phyloP scores from a whole-genome alignment of 2,888 invertebrate genomes.

The Alcis repandata region DNA sequence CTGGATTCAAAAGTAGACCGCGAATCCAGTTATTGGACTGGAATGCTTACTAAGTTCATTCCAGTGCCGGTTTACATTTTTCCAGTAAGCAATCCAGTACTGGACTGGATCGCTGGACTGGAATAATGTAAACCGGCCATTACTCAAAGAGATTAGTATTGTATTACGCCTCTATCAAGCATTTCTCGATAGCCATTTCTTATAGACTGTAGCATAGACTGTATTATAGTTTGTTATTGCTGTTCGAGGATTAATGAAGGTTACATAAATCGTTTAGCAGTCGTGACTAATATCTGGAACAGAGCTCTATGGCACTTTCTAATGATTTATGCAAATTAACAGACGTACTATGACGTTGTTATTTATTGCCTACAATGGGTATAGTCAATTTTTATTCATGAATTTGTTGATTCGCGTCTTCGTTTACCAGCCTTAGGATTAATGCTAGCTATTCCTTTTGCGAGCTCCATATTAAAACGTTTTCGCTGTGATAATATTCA shows the following conservation, averaged over 20 bases:
- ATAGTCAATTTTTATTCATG: conserved; percentile 9
- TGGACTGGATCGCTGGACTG: too few species aligned
- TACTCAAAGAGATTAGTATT: not conserved
- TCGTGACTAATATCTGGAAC: conserved; percentile 50
- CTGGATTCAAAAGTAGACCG: too few species aligned
- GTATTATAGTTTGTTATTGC: not conserved
- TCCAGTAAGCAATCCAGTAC: too few species aligned
- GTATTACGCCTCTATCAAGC: not conserved
- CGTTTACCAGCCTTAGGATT: not conserved
- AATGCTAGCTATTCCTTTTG: not conserved
- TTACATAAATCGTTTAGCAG: conserved; percentile 25
- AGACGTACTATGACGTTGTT: conserved; percentile 38
- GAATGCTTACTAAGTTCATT: too few species aligned
- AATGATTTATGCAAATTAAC: conserved; percentile 48
- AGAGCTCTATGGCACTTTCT: conserved; percentile 51
- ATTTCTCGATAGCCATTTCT: not conserved
- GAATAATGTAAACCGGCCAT: too few species aligned
- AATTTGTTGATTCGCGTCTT: not conserved
- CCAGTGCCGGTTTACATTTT: too few species aligned
- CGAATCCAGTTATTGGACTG: too few species aligned
- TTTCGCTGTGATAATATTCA: too few species aligned
- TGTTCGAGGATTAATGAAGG: conserved; percentile 13
- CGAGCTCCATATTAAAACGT: too few species aligned
- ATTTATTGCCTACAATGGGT: conserved; percentile 10
- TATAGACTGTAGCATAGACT: not conserved